phyloP scores from a whole-genome alignment of 2,888 invertebrate genomes.

The Cephalotes varians region DNA sequence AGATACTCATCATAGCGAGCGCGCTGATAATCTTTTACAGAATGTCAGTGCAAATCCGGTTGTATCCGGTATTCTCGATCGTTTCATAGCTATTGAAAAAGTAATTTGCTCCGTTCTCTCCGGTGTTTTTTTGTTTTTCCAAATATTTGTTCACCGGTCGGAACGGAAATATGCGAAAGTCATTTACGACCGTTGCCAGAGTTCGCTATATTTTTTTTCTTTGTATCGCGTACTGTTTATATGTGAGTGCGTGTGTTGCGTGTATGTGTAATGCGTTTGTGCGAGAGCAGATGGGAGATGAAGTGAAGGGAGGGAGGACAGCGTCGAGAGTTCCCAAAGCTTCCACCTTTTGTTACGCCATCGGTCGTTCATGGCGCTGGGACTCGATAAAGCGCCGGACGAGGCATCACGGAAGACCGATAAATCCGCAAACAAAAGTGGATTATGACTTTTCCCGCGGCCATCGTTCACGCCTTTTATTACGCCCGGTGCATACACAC shows the following conservation, averaged over 20 bases:
- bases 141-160: conserved; percentile 43
- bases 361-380: conserved; percentile 49
- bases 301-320: conserved; percentile 2
- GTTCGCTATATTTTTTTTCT: conserved; percentile 33
- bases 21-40: conserved; percentile 5
- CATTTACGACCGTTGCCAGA: conserved; percentile 48
- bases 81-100: conserved; percentile 45
- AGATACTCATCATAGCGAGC: conserved; percentile 20
- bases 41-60: conserved; percentile 11
- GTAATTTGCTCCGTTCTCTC: conserved; percentile 43
- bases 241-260: not conserved
- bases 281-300: conserved; percentile 13
- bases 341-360: conserved; percentile 47
- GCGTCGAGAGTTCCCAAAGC: conserved; percentile 43
- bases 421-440: conserved; percentile 73
- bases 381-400: conserved; percentile 54
- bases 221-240: not conserved
- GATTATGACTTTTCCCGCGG: conserved; percentile 67
- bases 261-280: not conserved
- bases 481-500: conserved; percentile 31
- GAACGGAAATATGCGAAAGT: conserved; percentile 53
- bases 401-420: conserved; percentile 60
- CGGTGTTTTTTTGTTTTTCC: conserved; percentile 27
- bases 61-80: not conserved
- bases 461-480: conserved; percentile 69